Percentiles rank a stretch among this genome's conserved stretches.
These are phyloP conservation scores for Nowickia ferox DNA, from an alignment of 2,888 invertebrate species.

Conservation along the genomic window DNA sequence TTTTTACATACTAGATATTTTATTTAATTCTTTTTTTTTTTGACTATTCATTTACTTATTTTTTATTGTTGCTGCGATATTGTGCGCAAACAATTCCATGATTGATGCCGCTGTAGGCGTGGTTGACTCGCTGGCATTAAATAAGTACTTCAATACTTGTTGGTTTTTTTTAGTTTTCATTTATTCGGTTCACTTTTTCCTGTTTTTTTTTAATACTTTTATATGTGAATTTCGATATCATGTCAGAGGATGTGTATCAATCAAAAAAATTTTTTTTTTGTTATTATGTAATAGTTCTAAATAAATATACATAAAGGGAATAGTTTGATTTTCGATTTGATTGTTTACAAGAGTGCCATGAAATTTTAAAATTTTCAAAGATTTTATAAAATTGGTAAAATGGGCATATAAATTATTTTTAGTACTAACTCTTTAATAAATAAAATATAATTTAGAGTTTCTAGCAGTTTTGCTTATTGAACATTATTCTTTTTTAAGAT, in stretches of 20 bases:
- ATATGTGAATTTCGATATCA: constrained; percentile 48
- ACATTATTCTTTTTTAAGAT: too few species aligned
- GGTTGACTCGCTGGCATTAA: constrained; percentile 56
- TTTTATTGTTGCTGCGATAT: constrained; percentile 40
- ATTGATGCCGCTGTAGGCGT: constrained; percentile 65
- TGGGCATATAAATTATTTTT: too few species aligned
- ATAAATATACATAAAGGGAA: neutral
- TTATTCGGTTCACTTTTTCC: constrained; percentile 5
- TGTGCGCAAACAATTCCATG: constrained; percentile 52
- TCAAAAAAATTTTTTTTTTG: constrained; percentile 49
- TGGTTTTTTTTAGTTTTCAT: constrained; percentile 52
- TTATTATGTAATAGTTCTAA: constrained; percentile 27
- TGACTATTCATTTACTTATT: constrained; percentile 15
- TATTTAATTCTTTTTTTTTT: constrained; percentile 9
- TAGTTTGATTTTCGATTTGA: constrained; percentile 35
- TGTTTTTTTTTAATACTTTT: constrained; percentile 1
- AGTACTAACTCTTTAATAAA: too few species aligned
- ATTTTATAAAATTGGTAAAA: neutral
- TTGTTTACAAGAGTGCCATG: constrained; percentile 38
- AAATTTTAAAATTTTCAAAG: neutral
- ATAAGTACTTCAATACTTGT: constrained; percentile 58
- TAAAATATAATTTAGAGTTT: too few species aligned
- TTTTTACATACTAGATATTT: constrained; percentile 43
- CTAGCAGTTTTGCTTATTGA: too few species aligned
- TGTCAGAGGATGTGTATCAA: constrained; percentile 65